phyloP scores from a whole-genome alignment of 2,797 vertebrate genomes.

The Poeciliopsis paucimaculata region DNA sequence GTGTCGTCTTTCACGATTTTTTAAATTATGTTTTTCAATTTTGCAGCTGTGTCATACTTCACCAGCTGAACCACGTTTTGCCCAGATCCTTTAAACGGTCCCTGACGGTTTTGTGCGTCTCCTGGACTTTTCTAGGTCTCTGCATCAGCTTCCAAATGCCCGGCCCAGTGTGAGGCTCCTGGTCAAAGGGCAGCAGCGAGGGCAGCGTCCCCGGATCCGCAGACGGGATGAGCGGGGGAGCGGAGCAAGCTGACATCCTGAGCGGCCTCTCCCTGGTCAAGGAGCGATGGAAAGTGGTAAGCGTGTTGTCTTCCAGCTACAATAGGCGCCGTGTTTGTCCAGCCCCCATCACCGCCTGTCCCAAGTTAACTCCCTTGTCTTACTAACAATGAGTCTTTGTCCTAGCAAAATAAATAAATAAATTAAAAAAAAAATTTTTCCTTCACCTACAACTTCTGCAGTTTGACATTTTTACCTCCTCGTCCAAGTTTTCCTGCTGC shows the following conservation, averaged over 20 bases:
- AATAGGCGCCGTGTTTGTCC: slow-evolving; percentile 48
- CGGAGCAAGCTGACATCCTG: slow-evolving; percentile 95
- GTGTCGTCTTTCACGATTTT: slow-evolving; percentile 18
- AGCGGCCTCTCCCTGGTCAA: slow-evolving; percentile 93
- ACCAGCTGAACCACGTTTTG: not conserved
- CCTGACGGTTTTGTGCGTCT: slow-evolving; percentile 27
- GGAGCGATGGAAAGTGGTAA: slow-evolving; percentile 99
- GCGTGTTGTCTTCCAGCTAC: slow-evolving; percentile 59
- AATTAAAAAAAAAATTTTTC: not conserved
- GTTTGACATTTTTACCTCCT: slow-evolving; percentile 49
- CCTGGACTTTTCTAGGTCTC: slow-evolving; percentile 47
- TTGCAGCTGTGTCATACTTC: not conserved
- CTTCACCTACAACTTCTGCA: slow-evolving; percentile 50
- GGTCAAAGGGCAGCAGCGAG: slow-evolving; percentile 64
- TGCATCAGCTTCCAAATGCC: slow-evolving; percentile 68
- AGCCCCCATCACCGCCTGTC: slow-evolving; percentile 49
- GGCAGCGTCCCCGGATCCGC: slow-evolving; percentile 70
- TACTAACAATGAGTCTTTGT: slow-evolving; percentile 54
- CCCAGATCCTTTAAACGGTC: not conserved
- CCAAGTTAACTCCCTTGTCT: slow-evolving; percentile 28
- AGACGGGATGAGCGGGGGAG: slow-evolving; percentile 91
- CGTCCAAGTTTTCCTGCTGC: slow-evolving; percentile 52
- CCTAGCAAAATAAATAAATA: not conserved
- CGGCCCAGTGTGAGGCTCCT: slow-evolving; percentile 49
- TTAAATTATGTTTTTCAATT: not conserved